Conservation (phyloP, 2,113 vertebrate species). For the Neopipo cinnamomea region DNA sequence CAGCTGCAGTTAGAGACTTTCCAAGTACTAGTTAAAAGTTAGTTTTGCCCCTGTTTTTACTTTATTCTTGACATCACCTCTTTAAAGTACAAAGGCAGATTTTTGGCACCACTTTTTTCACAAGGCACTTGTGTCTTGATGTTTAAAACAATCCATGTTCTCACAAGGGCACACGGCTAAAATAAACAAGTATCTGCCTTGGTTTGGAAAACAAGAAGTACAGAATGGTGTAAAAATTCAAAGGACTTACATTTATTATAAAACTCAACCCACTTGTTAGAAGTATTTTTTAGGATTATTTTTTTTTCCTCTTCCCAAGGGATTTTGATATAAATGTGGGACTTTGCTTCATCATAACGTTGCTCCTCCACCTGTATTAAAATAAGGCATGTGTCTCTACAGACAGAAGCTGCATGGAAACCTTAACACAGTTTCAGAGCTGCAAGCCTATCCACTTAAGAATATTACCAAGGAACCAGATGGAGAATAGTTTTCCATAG, state of each 20-base stretch:
- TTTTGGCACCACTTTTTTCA: not conserved
- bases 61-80: not conserved
- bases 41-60: not conserved
- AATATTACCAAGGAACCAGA: conserved; percentile 26
- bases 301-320: not conserved
- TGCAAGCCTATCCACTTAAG: not conserved
- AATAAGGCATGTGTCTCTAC: not conserved
- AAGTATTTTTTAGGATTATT: not conserved
- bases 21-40: not conserved
- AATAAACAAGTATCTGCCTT: not conserved
- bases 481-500: conserved; percentile 20
- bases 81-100: not conserved
- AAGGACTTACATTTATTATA: not conserved
- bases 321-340: not conserved
- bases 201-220: not conserved
- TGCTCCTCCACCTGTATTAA: not conserved
- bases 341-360: not conserved
- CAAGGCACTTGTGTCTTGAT: not conserved
- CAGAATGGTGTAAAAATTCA: not conserved
- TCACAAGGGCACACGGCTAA: not conserved
- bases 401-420: not conserved
- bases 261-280: not conserved
- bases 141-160: not conserved
- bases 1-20: not conserved
- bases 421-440: not conserved